A percentile compares a stretch with the other conserved stretches of the same genome.
These are phyloP conservation scores for Parazoanthus atlanticus DNA, from an alignment of 92 coral and sea anemone genomes.

Conservation along the genomic window DNA sequence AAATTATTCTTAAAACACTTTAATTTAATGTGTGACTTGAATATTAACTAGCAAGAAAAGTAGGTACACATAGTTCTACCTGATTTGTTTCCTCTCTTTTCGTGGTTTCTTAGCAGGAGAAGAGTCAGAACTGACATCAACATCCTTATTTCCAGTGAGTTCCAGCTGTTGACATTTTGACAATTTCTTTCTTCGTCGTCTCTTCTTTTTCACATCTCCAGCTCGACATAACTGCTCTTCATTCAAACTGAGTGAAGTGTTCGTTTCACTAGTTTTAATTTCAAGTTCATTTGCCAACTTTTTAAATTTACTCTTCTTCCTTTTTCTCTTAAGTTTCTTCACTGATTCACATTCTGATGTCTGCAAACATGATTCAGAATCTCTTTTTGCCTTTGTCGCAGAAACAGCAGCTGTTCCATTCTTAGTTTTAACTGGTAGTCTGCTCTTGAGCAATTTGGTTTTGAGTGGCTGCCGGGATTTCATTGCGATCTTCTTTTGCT, in stretches of 20 bases:
- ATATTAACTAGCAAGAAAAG: no score
- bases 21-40: no score
- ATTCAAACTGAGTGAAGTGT: background rate
- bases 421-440: background rate
- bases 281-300: background rate
- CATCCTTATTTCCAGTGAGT: background rate
- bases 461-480: conserved; percentile 28
- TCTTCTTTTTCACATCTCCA: conserved; percentile 35
- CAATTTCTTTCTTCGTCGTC: conserved; percentile 4
- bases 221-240: background rate
- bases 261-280: background rate
- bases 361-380: background rate
- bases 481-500: background rate
- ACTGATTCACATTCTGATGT: background rate
- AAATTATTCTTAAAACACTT: no score
- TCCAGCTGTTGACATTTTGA: background rate
- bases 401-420: background rate
- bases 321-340: conserved; percentile 15
- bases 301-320: background rate
- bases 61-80: background rate
- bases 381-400: conserved; percentile 10
- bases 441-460: conserved; percentile 10
- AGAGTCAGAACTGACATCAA: background rate
- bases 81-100: conserved; percentile 45
- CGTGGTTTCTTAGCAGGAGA: conserved; percentile 48